Evolutionary conservation across 2,113 vertebrate genomes (phyloP).

Genomic region (Lepidothrix coronata): DNA sequence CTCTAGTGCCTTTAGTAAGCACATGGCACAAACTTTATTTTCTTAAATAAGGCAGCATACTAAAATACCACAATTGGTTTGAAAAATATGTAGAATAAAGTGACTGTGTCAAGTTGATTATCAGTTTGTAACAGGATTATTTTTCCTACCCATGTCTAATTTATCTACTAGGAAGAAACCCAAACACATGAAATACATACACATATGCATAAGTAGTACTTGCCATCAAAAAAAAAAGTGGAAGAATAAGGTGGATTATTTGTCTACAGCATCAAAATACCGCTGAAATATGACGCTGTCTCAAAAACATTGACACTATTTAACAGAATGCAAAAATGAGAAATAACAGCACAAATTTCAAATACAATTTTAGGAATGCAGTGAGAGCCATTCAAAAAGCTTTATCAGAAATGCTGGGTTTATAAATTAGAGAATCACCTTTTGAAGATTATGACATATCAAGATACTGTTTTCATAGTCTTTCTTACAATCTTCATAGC

Average conservation of each 20-base stretch:
- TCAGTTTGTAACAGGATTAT: neutral
- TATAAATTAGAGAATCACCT: neutral
- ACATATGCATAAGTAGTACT: neutral
- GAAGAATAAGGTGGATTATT: neutral
- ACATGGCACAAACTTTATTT: neutral
- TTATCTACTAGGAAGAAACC: neutral
- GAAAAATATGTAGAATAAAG: neutral
- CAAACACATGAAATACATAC: neutral
- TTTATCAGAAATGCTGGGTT: neutral
- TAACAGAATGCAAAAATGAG: neutral
- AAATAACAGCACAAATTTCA: neutral
- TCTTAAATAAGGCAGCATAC: neutral
- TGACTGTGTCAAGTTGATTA: neutral
- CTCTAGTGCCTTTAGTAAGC: conserved; percentile 62
- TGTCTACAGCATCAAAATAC: neutral
- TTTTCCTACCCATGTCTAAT: neutral
- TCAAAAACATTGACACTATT: neutral
- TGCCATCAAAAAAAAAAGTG: neutral
- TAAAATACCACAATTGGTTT: neutral
- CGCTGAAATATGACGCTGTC: neutral
- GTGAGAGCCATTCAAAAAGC: neutral
- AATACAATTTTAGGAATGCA: neutral
- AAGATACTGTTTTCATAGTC: neutral
- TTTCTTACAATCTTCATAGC: neutral
- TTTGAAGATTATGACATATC: neutral